Percentiles rank a stretch among this genome's conserved stretches.
phyloP scores from a whole-genome alignment of 92 coral and sea anemone species.

The Heteractis magnifica region DNA sequence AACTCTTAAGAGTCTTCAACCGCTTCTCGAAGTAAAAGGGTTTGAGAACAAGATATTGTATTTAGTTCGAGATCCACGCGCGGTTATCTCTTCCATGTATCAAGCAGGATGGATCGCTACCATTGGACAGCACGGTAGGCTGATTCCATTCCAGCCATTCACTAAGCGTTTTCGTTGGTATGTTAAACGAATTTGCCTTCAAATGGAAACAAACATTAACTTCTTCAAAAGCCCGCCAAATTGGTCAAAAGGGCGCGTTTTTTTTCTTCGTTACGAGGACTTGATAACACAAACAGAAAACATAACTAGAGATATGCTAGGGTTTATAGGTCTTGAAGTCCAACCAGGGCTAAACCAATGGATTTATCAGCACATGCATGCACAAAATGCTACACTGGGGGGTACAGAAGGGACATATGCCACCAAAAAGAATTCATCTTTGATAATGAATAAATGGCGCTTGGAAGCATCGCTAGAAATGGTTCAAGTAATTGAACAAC shows the following conservation, averaged over 20 bases:
- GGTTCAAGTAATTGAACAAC: constrained; percentile 17
- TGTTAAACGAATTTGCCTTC: constrained; percentile 34
- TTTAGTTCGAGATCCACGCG: constrained; percentile 66
- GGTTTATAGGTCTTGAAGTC: constrained; percentile 22
- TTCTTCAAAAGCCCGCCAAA: constrained; percentile 25
- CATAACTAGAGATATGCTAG: constrained; percentile 32
- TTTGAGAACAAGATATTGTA: constrained; percentile 37
- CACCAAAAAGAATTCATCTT: constrained; percentile 23
- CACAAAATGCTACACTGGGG: neutral
- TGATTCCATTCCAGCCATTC: constrained; percentile 13
- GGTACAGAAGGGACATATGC: constrained; percentile 17
- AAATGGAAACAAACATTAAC: constrained; percentile 27
- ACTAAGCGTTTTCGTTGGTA: constrained; percentile 30
- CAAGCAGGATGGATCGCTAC: constrained; percentile 39
- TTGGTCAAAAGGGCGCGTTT: constrained; percentile 36
- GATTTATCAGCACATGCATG: constrained; percentile 33
- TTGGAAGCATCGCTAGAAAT: constrained; percentile 16
- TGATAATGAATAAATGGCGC: constrained; percentile 20
- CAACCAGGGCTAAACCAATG: neutral
- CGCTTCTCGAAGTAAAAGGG: constrained; percentile 14
- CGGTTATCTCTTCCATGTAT: constrained; percentile 52
- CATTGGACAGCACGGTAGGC: neutral
- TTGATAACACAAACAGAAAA: constrained; percentile 35
- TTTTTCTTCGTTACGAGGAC: constrained; percentile 57
- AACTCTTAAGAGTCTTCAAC: constrained; percentile 24